phyloP scores from a whole-genome alignment of 2,888 invertebrate species.

The Panzeria rudis region DNA sequence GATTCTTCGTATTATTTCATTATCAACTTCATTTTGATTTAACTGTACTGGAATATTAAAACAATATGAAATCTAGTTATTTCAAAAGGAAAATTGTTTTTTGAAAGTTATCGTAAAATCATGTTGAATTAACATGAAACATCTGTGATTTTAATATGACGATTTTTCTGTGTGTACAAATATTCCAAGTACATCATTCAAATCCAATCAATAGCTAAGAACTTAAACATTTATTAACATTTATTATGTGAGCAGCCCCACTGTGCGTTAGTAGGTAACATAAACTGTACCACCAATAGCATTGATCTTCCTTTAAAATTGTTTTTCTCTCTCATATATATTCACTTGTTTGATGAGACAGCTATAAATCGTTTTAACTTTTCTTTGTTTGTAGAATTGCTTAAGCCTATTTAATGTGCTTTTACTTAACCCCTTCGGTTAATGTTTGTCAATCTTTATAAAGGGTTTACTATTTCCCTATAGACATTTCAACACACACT shows the following conservation, averaged over 20 bases:
- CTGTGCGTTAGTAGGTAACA: background rate
- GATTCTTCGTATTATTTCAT: no score
- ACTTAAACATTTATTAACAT: background rate
- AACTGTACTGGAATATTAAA: no score
- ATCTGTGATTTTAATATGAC: no score
- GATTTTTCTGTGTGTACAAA: no score
- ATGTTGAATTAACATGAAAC: no score
- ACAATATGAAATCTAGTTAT: no score
- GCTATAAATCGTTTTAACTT: background rate
- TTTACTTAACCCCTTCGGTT: background rate
- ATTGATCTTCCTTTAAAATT: background rate
- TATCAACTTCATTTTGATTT: no score
- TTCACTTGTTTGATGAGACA: slow-evolving; percentile 30
- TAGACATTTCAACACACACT: slow-evolving; percentile 16
- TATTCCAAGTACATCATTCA: background rate
- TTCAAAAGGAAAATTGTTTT: no score
- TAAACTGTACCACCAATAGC: background rate
- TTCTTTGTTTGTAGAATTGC: background rate
- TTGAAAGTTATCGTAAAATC: no score
- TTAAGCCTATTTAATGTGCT: background rate
- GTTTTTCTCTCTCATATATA: background rate
- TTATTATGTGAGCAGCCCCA: background rate
- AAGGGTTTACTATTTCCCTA: background rate
- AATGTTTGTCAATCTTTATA: slow-evolving; percentile 15
- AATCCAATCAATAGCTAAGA: background rate